Evolutionary conservation across 2,797 vertebrate genomes (phyloP), one percentile per base, ranked within the genome.

Genomic region (Alosa sapidissima): DNA sequence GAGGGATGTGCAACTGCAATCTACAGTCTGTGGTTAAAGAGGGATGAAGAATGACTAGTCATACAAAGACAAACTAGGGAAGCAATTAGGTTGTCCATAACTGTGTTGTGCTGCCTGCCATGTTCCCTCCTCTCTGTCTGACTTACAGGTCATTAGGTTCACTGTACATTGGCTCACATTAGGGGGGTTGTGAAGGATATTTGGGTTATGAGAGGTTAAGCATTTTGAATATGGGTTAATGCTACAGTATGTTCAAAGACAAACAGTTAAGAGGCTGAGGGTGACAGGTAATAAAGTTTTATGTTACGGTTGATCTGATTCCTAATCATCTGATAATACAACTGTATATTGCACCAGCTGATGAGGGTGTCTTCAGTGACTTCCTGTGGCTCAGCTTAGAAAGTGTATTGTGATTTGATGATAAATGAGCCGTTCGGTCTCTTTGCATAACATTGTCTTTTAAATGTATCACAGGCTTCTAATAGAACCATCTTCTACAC

Each of bases 61-160:
- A 75, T 45, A 75, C 68, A 75, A 75, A 75, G 33, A 75, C 33
- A 41, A 75, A 75, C 68, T 13, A 75, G 68, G 68, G 13, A 75
- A 75, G 33, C 68, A 75, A 75, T 75, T 75, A 75, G 68, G 36
- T 75, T 36, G 68, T 75, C 36, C 68, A 41, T 41, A 75, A 75
- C 33, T 36, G 28, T 1, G 68, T 4, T 41, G 68, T 19, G 68
- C 68, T 45, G 68, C 68, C 33, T 14, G 51, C 51, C 51, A 52
- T 14, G 2, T 10, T 14, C 1, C 51, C 13, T 33, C 24, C 2
- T 45, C 3, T 14, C 82, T 28, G 7, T 45, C 55, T 49, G 14
- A 16, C 5, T 49, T 5, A 75, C 33, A 75, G 13, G 33, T 75
- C 68, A 36, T 75, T 75, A 75, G 68, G 68, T 36, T 75, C 36